These are phyloP conservation scores for Proterorhinus semilunaris DNA, from an alignment of 2,113 vertebrate species.

Conservation along the genomic window DNA sequence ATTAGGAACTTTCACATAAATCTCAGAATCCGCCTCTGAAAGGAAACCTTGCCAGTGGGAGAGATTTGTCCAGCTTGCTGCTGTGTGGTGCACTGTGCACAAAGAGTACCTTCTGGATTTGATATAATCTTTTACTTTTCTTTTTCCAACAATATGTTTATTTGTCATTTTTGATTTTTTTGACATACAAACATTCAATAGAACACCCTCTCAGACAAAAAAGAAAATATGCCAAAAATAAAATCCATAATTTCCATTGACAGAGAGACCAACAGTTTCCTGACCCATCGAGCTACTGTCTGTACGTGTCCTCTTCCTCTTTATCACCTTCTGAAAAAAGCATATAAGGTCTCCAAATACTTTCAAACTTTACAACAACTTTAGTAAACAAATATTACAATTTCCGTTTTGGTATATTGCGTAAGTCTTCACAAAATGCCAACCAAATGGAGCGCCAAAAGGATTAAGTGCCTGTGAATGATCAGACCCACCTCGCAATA, in stretches of 20 bases:
- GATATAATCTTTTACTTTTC: not conserved
- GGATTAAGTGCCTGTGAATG: constrained; percentile 15
- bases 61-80: not conserved
- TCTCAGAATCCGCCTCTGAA: not conserved
- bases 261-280: no score
- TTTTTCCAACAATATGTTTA: not conserved
- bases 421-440: constrained; percentile 5
- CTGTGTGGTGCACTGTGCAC: not conserved
- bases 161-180: no score
- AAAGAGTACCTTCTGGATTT: not conserved
- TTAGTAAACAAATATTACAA: no score
- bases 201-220: no score
- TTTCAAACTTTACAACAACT: no score
- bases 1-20: constrained; percentile 8
- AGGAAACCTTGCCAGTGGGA: constrained; percentile 1
- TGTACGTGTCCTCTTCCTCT: no score
- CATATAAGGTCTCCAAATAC: no score
- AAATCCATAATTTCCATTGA: no score
- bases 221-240: no score
- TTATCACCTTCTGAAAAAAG: no score
- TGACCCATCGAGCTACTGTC: no score
- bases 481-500: constrained; percentile 46
- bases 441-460: constrained; percentile 7
- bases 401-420: not conserved
- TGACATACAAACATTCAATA: no score